Base-by-base conservation (phyloP, 2,113 vertebrate species). In the Antechinus flavipes region DNA sequence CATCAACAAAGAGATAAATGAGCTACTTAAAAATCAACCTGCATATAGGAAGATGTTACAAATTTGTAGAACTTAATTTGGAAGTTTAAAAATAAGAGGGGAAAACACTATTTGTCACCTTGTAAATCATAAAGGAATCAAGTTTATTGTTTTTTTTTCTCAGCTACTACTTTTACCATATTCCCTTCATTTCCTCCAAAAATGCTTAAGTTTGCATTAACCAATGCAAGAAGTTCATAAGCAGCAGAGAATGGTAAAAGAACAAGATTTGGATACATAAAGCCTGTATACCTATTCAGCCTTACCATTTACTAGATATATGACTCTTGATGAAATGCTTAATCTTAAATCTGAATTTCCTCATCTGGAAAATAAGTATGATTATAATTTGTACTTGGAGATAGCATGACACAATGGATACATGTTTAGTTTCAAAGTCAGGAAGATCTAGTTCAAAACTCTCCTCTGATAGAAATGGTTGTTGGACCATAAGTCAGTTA, bases 71-170 rank as follows among this genome's bases (percentile, higher is more conserved):
- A 9, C 52, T 50, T 54, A 52, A n/a, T 50, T 89, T 0, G 24
- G 91, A 68, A 90, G 11, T 89, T 25, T 53, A 12, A 90, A 50
- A 24, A 93, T 22, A 58, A 76, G 19, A 26, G 54, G 94, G 23
- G 26, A 95, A 90, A 68, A 90, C 49, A 84, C 35, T 42, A 95
- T 53, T 35, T 14, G 49, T 49, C 93, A 61, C 53, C 93, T 91
- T 93, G 93, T 90, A 10, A 52, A 91, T 10, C 90, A 42, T 93
- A 93, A 91, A n/a, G 61, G 58, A 94, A 96, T 92, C 94, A 27
- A 61, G 46, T 92, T 90, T 35, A 7, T 22, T 2, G 5, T 58
- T 26, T 61, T 42, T 84, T 23, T 30, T 23, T 93, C 46, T 90
- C 91, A 93, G 91, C 2, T 46, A 2, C 10, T 52, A 9, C 0